phyloP scores from a whole-genome alignment of 53 echinoderm and acorn worm genomes.

The Hippasteria phrygiana region DNA sequence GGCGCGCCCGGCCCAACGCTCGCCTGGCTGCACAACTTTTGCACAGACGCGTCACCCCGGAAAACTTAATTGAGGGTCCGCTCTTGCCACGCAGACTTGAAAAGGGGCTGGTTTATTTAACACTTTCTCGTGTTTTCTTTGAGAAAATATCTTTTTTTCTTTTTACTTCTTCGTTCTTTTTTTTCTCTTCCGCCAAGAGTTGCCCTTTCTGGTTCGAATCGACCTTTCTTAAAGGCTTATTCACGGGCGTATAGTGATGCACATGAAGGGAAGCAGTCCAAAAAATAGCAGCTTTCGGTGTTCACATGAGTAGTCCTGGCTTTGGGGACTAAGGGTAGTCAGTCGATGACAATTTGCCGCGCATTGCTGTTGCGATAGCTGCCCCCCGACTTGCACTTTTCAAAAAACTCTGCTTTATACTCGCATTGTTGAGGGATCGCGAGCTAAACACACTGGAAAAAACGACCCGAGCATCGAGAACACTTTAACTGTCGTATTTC shows the following conservation, averaged over 20 bases:
- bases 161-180: neutral
- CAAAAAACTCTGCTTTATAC: neutral
- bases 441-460: slow-evolving; percentile 34
- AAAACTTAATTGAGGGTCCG: slow-evolving; percentile 60
- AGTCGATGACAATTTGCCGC: neutral
- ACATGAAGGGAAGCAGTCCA: neutral
- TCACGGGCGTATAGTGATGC: slow-evolving; percentile 30
- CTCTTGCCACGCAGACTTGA: slow-evolving; percentile 51
- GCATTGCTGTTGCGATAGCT: slow-evolving; percentile 21
- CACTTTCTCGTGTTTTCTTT: slow-evolving; percentile 61
- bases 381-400: slow-evolving; percentile 58
- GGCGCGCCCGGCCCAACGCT: slow-evolving; percentile 7
- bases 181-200: neutral
- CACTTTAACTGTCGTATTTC: too few species aligned
- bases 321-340: neutral
- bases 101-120: slow-evolving; percentile 67
- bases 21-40: slow-evolving; percentile 64
- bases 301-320: slow-evolving; percentile 55
- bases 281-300: slow-evolving; percentile 9
- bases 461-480: slow-evolving; percentile 12
- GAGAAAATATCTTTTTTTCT: slow-evolving; percentile 48
- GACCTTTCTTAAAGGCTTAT: slow-evolving; percentile 39
- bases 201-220: slow-evolving; percentile 30
- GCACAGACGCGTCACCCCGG: slow-evolving; percentile 49
- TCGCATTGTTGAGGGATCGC: slow-evolving; percentile 17